These are phyloP conservation scores for Caracal caracal DNA, from an alignment of 2,113 vertebrate genomes.

Conservation along the genomic window DNA sequence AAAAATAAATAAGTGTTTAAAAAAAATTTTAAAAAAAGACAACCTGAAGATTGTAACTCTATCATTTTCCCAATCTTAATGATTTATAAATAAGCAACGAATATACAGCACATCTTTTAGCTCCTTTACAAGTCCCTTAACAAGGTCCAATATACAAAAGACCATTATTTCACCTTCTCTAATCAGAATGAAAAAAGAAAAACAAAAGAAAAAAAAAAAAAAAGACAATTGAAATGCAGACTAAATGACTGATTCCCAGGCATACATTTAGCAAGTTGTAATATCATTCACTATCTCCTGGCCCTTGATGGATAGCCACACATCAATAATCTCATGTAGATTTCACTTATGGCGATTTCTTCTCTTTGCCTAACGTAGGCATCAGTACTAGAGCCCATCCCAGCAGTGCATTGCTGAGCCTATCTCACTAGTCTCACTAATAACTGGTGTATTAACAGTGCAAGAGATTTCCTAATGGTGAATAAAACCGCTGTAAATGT, in stretches of 20 bases:
- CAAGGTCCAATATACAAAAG: background rate
- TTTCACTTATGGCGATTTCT: background rate
- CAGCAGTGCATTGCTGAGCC: background rate
- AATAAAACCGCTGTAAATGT: background rate
- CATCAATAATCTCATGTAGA: background rate
- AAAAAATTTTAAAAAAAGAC: background rate
- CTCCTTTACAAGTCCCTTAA: background rate
- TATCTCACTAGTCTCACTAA: background rate
- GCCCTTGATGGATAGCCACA: background rate
- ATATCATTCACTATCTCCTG: background rate
- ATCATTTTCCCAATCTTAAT: background rate
- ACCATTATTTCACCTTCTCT: background rate
- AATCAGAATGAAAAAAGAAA: background rate
- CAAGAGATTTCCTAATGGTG: background rate
- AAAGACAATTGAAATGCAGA: conserved; percentile 4
- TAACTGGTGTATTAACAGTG: background rate
- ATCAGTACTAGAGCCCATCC: background rate
- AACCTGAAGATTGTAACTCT: background rate
- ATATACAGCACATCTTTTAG: background rate
- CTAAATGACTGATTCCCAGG: background rate
- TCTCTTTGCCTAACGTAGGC: background rate
- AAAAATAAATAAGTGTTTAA: no score
- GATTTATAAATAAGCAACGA: conserved; percentile 25
- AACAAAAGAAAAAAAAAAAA: background rate
- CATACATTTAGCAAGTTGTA: background rate